Percentiles rank a stretch among this genome's conserved stretches.
phyloP scores from a whole-genome alignment of 2,888 invertebrate genomes.

The Drosophila hamatofila region DNA sequence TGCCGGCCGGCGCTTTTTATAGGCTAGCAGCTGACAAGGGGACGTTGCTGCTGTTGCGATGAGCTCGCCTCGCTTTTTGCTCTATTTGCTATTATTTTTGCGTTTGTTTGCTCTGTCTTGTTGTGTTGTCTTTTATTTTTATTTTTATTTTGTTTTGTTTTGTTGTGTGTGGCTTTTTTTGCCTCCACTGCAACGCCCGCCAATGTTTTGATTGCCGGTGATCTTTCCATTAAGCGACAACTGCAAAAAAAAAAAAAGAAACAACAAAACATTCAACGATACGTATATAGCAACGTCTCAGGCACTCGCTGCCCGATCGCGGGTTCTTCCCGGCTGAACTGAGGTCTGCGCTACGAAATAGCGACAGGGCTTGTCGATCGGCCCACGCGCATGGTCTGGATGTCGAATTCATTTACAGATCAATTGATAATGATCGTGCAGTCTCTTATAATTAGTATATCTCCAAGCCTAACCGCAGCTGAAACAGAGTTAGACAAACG shows the following conservation, averaged over 20 bases:
- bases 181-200: slow-evolving; percentile 16
- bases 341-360: slow-evolving; percentile 39
- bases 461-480: not conserved
- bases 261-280: slow-evolving; percentile 6
- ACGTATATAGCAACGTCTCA: slow-evolving; percentile 22
- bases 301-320: slow-evolving; percentile 24
- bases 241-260: slow-evolving; percentile 3
- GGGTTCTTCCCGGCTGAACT: slow-evolving; percentile 47
- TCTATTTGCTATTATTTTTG: slow-evolving; percentile 38
- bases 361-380: slow-evolving; percentile 14
- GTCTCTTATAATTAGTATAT: not conserved
- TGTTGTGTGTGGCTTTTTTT: slow-evolving; percentile 5
- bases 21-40: slow-evolving; percentile 30
- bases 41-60: slow-evolving; percentile 11
- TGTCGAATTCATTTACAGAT: not conserved
- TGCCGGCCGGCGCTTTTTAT: slow-evolving; percentile 70
- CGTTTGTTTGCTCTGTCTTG: slow-evolving; percentile 18
- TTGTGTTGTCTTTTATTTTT: slow-evolving; percentile 19
- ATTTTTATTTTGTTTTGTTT: slow-evolving; percentile 3
- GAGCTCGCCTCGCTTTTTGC: slow-evolving; percentile 26
- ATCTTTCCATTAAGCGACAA: slow-evolving; percentile 54
- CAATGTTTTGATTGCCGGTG: slow-evolving; percentile 50
- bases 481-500: not conserved
- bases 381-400: not conserved
- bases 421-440: not conserved